Evolutionary conservation across 2,113 vertebrate species (phyloP), one percentile per base, ranked within the genome.

Genomic region (Anthoscopus minutus): DNA sequence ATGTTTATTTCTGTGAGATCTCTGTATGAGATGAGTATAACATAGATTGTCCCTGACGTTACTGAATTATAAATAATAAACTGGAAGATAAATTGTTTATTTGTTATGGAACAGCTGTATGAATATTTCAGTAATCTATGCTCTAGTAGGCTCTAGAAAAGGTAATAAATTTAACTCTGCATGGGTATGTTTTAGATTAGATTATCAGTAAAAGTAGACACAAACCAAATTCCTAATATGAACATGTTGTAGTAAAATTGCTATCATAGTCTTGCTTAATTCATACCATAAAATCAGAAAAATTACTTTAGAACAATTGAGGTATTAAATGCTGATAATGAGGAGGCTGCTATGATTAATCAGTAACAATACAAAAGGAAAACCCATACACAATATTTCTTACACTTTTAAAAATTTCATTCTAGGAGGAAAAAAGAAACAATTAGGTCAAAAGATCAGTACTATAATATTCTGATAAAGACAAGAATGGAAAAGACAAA

Each of bases 41-140:
- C 51, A 83, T 90, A 96, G 81, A 97, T 95, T 96, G 81, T 81
- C 92, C 65, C 70, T 96, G 90, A 96, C 89, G 95, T 92, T 76
- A 94, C 61, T 87, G 69, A 96, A 93, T 96, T 96, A 94, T 91
- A 97, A 96, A 96, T 95, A 96, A 95, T 87, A 96, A 93, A 97
- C 65, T 69, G 66, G 93, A 96, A 81, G 44, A 45, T 80, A 92
- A 96, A 95, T 93, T 95, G 64, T 96, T 97, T 94, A 84, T 96
- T 97, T 96, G 82, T 77, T 90, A 71, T 76, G 71, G 61, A 96
- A 95, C 4, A 87, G 44, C 37, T 96, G 44, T 64, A 71, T 94
- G 72, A 96, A 95, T 80, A 88, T 94, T 81, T 96, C 85, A 77
- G 80, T 79, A 94, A 92, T 92, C 58, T 70, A 30, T 95, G 86